Conservation (phyloP, 2,113 vertebrate genomes). For the Macrotus californicus region DNA sequence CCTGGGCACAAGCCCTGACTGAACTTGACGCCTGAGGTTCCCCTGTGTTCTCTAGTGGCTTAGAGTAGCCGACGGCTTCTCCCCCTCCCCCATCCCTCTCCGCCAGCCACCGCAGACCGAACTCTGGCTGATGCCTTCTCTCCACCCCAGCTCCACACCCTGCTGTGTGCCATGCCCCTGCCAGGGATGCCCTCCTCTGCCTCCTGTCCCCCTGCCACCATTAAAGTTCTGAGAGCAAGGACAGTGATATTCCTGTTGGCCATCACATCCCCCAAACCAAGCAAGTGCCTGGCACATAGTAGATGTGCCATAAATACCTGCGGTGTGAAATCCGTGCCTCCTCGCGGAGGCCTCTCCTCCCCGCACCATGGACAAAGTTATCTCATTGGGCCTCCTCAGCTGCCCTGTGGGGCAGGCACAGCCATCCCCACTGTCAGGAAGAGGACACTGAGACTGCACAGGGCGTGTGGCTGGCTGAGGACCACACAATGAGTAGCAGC, state of each 20-base stretch:
- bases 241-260: background rate
- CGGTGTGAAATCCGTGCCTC: background rate
- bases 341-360: too few relatives aligned
- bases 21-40: background rate
- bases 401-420: background rate
- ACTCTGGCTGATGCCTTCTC: background rate
- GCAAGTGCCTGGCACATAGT: background rate
- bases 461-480: background rate
- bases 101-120: background rate
- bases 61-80: background rate
- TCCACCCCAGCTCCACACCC: background rate
- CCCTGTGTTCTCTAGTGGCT: background rate
- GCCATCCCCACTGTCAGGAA: background rate
- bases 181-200: background rate
- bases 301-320: background rate
- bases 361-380: background rate
- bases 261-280: background rate
- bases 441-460: background rate
- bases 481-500: background rate
- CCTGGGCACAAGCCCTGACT: background rate
- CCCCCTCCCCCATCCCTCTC: background rate
- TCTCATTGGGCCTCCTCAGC: background rate
- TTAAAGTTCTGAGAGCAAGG: background rate
- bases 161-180: fast-evolving
- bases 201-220: background rate